Conservation (phyloP, 2,113 vertebrate species). For the Corythaeola cristata region DNA sequence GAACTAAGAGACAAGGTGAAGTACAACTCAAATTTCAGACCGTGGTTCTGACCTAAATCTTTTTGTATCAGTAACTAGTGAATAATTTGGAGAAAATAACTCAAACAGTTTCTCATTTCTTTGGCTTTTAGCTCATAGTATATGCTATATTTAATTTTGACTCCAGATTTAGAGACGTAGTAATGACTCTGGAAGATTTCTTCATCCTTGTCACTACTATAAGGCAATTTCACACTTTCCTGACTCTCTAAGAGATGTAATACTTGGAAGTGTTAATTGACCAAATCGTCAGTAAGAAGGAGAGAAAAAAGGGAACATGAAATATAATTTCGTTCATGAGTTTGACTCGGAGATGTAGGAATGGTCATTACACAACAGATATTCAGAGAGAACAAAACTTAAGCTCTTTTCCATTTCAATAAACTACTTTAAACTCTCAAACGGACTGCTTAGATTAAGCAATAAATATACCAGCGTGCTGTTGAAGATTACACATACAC, state of each 20-base stretch:
- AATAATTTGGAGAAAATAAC: background rate
- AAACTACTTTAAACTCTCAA: background rate
- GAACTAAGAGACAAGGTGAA: background rate
- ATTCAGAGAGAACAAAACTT: conserved; percentile 1
- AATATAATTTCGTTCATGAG: conserved; percentile 21
- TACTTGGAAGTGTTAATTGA: conserved; percentile 72
- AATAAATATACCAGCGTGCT: background rate
- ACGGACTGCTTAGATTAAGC: background rate
- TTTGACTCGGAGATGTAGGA: conserved; percentile 35
- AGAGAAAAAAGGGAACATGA: conserved; percentile 25
- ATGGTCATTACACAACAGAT: conserved; percentile 4
- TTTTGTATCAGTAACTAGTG: background rate
- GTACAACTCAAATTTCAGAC: background rate
- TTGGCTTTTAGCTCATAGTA: background rate
- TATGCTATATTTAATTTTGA: conserved; percentile 49
- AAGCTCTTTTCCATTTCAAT: conserved; percentile 2
- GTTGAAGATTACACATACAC: background rate
- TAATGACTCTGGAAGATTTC: conserved; percentile 41
- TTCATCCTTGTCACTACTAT: conserved; percentile 60
- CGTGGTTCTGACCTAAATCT: background rate
- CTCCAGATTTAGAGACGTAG: background rate
- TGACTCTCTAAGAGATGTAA: conserved; percentile 65
- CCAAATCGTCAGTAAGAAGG: conserved; percentile 51
- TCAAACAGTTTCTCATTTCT: background rate
- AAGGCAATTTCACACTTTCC: conserved; percentile 71